Evolutionary conservation across 2,113 vertebrate genomes (phyloP).

Genomic region (Pheucticus melanocephalus): DNA sequence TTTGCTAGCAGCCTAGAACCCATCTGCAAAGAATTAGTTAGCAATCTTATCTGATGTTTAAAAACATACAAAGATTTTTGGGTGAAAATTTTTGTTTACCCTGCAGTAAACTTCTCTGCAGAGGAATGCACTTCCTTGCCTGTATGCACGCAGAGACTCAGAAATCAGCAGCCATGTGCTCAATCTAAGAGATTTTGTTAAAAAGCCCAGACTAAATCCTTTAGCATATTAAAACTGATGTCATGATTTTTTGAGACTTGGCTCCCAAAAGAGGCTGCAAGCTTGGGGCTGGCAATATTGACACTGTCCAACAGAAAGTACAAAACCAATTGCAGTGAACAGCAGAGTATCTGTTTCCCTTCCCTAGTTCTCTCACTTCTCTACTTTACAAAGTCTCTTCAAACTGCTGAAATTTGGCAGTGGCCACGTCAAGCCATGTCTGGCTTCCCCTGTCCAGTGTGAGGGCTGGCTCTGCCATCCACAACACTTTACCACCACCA

Average conservation of each 20-base stretch:
- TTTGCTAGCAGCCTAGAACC: background rate
- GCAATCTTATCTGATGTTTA: background rate
- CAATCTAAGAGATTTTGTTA: background rate
- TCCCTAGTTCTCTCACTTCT: background rate
- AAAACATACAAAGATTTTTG: background rate
- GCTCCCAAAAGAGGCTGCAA: background rate
- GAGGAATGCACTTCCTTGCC: background rate
- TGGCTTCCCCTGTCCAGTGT: rapidly evolving
- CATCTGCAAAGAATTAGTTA: background rate
- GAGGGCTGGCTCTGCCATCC: background rate
- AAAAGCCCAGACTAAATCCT: background rate
- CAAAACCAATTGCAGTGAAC: background rate
- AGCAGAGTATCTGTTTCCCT: background rate
- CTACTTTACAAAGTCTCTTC: background rate
- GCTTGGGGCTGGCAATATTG: background rate
- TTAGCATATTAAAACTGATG: background rate
- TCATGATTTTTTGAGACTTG: background rate
- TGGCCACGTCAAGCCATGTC: background rate
- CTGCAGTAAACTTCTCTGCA: background rate
- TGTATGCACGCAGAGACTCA: background rate
- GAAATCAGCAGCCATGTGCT: background rate
- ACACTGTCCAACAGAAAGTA: background rate
- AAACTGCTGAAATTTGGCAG: background rate
- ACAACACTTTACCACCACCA: background rate
- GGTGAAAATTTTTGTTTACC: background rate